Evolutionary conservation across 2,888 invertebrate genomes (phyloP).

Genomic region (Cabera pusaria): DNA sequence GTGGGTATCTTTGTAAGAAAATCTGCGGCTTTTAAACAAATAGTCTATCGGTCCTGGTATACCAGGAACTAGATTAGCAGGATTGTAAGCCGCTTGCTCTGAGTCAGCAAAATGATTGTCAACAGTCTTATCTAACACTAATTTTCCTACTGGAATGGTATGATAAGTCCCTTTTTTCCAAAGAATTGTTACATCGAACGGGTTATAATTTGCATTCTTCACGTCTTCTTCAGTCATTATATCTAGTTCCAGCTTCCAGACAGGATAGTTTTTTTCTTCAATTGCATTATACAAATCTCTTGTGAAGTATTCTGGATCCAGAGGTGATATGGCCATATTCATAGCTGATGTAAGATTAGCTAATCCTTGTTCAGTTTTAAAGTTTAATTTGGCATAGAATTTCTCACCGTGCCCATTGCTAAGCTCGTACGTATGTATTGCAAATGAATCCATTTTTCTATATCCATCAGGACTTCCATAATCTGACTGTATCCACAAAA

Average conservation of each 20-base stretch:
- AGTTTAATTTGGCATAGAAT: conserved; percentile 93
- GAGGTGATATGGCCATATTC: conserved; percentile 84
- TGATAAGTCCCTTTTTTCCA: conserved; percentile 63
- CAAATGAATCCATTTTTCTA: conserved; percentile 95
- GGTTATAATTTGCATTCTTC: conserved; percentile 51
- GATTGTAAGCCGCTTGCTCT: conserved; percentile 78
- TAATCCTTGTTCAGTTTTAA: conserved; percentile 93
- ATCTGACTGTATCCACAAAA: conserved; percentile 90
- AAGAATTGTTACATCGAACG: conserved; percentile 54
- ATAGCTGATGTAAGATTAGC: conserved; percentile 86
- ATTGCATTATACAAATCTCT: conserved; percentile 87
- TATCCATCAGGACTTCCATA: conserved; percentile 94
- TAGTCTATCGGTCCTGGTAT: conserved; percentile 79
- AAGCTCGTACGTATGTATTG: conserved; percentile 94
- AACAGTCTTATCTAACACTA: conserved; percentile 50
- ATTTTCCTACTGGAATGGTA: conserved; percentile 50
- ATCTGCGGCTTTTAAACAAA: conserved; percentile 73
- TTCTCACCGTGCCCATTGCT: conserved; percentile 88
- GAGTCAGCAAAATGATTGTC: conserved; percentile 75
- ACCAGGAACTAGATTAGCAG: conserved; percentile 55
- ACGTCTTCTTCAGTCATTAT: conserved; percentile 49
- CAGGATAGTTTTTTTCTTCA: conserved; percentile 37
- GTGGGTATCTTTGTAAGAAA: conserved; percentile 83
- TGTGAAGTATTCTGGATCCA: conserved; percentile 92
- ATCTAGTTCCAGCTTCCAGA: conserved; percentile 62